Base-by-base conservation (phyloP, 1,140 invertebrate genomes). In the Thaumatotibia leucotreta region DNA sequence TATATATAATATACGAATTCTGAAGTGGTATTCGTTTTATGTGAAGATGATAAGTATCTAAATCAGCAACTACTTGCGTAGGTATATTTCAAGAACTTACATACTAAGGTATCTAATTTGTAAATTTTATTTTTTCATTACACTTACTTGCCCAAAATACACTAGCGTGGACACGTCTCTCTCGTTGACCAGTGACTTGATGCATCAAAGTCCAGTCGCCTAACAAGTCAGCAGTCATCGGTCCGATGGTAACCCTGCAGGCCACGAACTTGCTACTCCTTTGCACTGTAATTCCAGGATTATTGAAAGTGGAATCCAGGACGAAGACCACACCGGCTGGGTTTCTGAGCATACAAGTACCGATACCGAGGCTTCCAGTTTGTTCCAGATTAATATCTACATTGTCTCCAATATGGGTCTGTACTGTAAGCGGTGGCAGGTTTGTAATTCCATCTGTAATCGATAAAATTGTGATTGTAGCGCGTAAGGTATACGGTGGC, bases 371-470 rank as follows among this genome's bases (percentile, higher is more conserved):
- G 23, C n/a, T 31, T 5, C 24, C 52, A 14, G 52, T 31, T 58
- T 27, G 52, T 14, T 58, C 24, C 8, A 58, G 24, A 27, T 58
- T 58, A 2, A 58, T 58, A 27, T 58, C 52, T 14, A 58, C 24
- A 58, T 14, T 27, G 5, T 24, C 52, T 29, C 52, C 52, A 9
- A 1, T 29, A 14, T 58, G 23, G 2, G 52, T 58, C 5, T 2
- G 24, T 8, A 27, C 1, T 24, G 1, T 1, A 58, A 27, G 23
- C 17, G 52, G 27, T 58, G 52, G 23, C 23, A 58, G 14, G 23
- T 58, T 58, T 8, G 52, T 58, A 14, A 58, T 58, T 58, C 52
- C 52, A 29, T 58, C 52, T 58, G n/a, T 27, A 58, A 27, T 27
- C 4, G 24, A 14, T 10, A 27, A 24, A 11, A 58, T n/a, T n/a